phyloP scores from a whole-genome alignment of 1,140 invertebrate genomes.

The Brachionus manjavacas region DNA sequence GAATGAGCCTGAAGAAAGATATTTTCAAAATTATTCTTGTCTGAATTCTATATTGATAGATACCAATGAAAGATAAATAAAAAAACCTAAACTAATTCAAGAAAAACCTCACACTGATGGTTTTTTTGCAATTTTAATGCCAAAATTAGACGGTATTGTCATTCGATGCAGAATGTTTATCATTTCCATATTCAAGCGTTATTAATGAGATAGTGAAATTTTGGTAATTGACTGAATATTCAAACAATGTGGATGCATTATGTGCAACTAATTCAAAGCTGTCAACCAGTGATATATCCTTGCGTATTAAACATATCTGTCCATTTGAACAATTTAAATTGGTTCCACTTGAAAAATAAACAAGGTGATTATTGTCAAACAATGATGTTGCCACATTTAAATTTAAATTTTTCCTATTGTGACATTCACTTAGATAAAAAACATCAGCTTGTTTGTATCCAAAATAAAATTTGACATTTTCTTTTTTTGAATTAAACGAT shows the following conservation, averaged over 20 bases:
- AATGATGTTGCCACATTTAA: too few species aligned
- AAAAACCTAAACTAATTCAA: slow-evolving; percentile 28
- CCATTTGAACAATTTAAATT: neutral
- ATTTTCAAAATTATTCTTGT: neutral
- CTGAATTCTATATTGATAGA: slow-evolving; percentile 33
- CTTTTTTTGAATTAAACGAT: neutral
- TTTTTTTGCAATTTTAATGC: slow-evolving; percentile 24
- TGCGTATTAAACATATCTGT: neutral
- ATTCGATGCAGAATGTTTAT: too few species aligned
- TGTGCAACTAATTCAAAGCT: neutral
- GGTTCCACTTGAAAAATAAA: neutral
- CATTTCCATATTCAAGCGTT: too few species aligned
- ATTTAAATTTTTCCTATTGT: too few species aligned
- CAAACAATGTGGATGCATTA: too few species aligned
- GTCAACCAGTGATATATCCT: neutral
- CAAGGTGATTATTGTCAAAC: too few species aligned
- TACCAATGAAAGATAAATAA: slow-evolving; percentile 6
- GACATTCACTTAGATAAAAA: too few species aligned
- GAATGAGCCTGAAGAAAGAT: neutral
- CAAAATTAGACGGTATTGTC: neutral
- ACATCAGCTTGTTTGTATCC: neutral
- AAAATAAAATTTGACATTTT: neutral
- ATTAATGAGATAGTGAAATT: too few species aligned
- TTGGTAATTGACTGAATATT: too few species aligned
- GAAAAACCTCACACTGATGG: slow-evolving; percentile 14